These are phyloP conservation scores for Clarias fuscus DNA, from an alignment of 2,797 vertebrate species.

Conservation along the genomic window DNA sequence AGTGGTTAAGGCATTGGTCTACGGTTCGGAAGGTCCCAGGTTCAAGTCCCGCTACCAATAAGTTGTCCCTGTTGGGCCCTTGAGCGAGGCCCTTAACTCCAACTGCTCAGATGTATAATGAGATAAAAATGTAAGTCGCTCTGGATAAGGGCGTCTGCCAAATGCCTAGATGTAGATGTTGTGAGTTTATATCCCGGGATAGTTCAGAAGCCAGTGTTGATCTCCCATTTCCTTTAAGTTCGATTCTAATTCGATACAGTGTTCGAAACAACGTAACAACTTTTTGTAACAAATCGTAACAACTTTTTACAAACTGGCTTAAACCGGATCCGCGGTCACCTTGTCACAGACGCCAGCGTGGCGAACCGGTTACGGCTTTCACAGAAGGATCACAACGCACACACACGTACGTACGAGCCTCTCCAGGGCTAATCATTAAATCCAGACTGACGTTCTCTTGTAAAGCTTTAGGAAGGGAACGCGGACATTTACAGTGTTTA, in stretches of 20 bases:
- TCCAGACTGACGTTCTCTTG: neutral
- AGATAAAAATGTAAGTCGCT: too few relatives aligned
- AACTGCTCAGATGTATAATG: too few relatives aligned
- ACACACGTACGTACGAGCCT: neutral
- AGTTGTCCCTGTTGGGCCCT: too few relatives aligned
- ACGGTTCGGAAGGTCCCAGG: too few relatives aligned
- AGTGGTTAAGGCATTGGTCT: too few relatives aligned
- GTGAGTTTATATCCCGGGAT: neutral
- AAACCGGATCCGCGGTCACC: neutral
- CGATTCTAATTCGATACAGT: neutral
- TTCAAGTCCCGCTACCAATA: too few relatives aligned
- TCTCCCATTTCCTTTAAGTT: too few relatives aligned
- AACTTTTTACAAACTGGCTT: neutral
- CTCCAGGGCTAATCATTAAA: slow-evolving; percentile 41
- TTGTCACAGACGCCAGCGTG: slow-evolving; percentile 24
- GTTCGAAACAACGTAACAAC: neutral
- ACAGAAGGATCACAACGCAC: slow-evolving; percentile 22
- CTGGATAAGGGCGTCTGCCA: too few relatives aligned
- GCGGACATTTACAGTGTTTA: neutral
- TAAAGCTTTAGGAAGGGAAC: slow-evolving; percentile 4
- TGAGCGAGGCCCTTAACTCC: too few relatives aligned
- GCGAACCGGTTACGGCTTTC: slow-evolving; percentile 61
- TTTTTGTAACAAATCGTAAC: too few relatives aligned
- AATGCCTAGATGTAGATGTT: too few relatives aligned
- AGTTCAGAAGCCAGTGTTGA: neutral